phyloP scores from a whole-genome alignment of 2,113 vertebrate genomes.

The Lepidothrix coronata region DNA sequence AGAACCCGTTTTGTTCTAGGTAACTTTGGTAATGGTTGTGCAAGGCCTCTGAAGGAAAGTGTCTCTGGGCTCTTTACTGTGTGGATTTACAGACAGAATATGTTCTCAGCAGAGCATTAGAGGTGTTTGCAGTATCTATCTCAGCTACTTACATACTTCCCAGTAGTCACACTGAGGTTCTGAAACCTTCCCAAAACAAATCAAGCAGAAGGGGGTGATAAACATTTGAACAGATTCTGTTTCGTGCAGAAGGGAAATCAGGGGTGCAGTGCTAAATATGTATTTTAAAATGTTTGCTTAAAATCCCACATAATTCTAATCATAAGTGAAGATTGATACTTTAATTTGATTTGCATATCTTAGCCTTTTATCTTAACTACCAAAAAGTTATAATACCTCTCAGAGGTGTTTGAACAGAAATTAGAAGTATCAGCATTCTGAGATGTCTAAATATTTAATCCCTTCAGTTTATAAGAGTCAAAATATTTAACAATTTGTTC shows the following conservation, averaged over 20 bases:
- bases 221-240: background rate
- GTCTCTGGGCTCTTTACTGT: background rate
- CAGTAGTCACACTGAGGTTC: background rate
- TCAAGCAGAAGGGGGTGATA: background rate
- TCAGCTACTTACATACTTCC: background rate
- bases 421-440: background rate
- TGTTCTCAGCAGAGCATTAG: background rate
- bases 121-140: background rate
- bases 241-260: background rate
- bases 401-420: background rate
- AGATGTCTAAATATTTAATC: background rate
- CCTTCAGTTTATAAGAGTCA: background rate
- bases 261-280: accelerated
- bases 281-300: background rate
- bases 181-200: background rate
- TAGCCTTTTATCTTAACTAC: background rate
- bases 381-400: background rate
- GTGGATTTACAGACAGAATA: background rate
- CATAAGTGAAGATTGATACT: background rate
- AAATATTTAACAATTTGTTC: background rate
- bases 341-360: background rate
- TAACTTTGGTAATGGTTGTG: background rate
- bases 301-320: background rate
- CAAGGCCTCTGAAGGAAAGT: background rate
- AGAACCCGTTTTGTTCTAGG: background rate